These are phyloP conservation scores for Ceyx margarethae DNA, from an alignment of 2,113 vertebrate species.

Conservation along the genomic window DNA sequence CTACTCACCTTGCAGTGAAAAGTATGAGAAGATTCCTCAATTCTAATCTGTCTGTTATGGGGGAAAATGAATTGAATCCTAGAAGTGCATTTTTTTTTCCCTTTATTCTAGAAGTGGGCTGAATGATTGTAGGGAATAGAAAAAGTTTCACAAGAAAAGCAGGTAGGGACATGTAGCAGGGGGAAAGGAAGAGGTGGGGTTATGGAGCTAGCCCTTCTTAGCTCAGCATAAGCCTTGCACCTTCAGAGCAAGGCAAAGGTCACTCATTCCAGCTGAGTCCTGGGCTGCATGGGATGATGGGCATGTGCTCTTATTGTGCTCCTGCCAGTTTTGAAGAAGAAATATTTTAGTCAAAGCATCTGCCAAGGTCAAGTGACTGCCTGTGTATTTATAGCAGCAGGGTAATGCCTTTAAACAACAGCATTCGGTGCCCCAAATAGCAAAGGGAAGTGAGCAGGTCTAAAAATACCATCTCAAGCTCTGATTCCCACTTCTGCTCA, in stretches of 20 bases:
- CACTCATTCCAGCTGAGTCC: not conserved
- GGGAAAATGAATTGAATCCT: not conserved
- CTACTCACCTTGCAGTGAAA: not conserved
- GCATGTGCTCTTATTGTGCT: slow-evolving; percentile 4
- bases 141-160: not conserved
- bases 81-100: not conserved
- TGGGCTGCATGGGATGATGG: not conserved
- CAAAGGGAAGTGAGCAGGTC: not conserved
- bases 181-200: not conserved
- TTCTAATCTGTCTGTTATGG: not conserved
- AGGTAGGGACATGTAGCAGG: not conserved
- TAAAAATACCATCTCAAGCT: not conserved
- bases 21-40: not conserved
- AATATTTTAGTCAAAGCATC: slow-evolving; percentile 5
- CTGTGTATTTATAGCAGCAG: slow-evolving; percentile 50
- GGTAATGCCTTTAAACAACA: not conserved
- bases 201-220: not conserved
- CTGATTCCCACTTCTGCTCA: not conserved
- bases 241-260: not conserved
- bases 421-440: not conserved
- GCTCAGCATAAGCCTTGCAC: not conserved
- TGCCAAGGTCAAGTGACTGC: slow-evolving; percentile 49
- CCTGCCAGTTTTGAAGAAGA: slow-evolving; percentile 10
- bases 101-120: not conserved
- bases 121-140: not conserved